Evolutionary conservation across 2,113 vertebrate species (phyloP), one percentile per base, ranked within the genome.

Genomic region (Tragelaphus imberbis): DNA sequence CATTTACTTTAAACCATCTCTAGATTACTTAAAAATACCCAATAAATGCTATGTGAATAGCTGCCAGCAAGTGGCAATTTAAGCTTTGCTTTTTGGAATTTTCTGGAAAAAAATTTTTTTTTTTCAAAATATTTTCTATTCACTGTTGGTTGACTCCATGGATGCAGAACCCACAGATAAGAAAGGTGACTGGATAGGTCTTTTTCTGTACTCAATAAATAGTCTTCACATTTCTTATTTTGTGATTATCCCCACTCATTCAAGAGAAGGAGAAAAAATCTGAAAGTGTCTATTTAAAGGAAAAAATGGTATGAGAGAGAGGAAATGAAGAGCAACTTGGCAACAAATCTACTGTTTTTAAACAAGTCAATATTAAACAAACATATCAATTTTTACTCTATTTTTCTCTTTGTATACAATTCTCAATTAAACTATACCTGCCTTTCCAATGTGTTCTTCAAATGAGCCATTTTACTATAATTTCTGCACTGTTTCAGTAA

Each of bases 271-370:
- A 65, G 53, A 56, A 40, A 94, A 97, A 86, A 81, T 65, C 58
- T 96, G 16, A 84, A 91, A 94, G 6, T 56, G 30, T 93, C 7
- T 65, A 9, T n/a, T 94, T 95, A 85, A 92, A 61, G 12, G 21
- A 88, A 53, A 84, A 85, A 82, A 93, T 13, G 2, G 19, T 51
- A 44, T 88, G 33, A 90, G 4, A 95, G 93, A 89, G 6, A 95
- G 91, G 92, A 25, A 80, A 65, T 51, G 2, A 59, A 97, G 30
- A 49, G 61, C 2, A 98, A 93, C 82, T 53, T 95, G 58, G n/a
- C 84, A 94, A 27, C 94, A 65, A 96, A 96, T 95, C 58, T 51
- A 80, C 27, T 97, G n/a, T n/a, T 44, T 96, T 91, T 89, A 14
- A 95, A n/a, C 61, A 71, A 77, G 25, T 58, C 56, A 82, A 59